Conservation (phyloP, 2,888 invertebrate genomes). For the Mesochorus sp. region DNA sequence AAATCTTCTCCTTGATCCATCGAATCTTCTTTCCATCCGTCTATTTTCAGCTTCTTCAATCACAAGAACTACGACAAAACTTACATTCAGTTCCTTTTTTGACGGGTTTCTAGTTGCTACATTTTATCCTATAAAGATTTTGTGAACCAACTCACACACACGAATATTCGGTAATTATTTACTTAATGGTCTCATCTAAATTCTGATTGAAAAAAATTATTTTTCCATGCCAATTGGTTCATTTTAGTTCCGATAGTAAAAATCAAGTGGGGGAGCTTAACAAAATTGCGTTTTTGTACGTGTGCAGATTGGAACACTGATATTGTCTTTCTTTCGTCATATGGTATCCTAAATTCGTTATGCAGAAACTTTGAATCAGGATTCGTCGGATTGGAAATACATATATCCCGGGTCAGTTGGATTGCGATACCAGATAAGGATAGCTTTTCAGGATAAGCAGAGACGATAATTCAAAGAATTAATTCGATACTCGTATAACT, state of each 20-base stretch:
- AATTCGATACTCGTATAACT: not conserved
- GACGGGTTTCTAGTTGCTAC: constrained; percentile 5
- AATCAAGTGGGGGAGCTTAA: too few species aligned
- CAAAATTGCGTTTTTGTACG: too few species aligned
- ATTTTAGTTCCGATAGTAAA: too few species aligned
- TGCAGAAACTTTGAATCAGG: constrained; percentile 53
- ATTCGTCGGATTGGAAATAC: constrained; percentile 64
- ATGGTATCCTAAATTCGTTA: constrained; percentile 23
- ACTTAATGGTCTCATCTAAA: too few species aligned
- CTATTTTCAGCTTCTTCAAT: constrained; percentile 31
- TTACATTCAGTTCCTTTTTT: constrained; percentile 23
- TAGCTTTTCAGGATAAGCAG: constrained; percentile 30
- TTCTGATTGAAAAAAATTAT: too few species aligned
- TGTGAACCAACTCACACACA: not conserved
- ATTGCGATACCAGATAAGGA: constrained; percentile 16
- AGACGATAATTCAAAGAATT: not conserved
- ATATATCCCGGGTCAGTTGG: constrained; percentile 62
- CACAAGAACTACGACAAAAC: constrained; percentile 29
- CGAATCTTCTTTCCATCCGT: constrained; percentile 48
- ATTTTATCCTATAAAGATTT: constrained; percentile 9
- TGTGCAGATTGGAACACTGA: too few species aligned
- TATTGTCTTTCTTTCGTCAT: constrained; percentile 47
- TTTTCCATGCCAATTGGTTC: too few species aligned
- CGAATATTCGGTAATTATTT: too few species aligned
- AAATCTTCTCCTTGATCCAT: constrained; percentile 40